Conservation (phyloP, 2,888 invertebrate genomes). For the Phengaris alcon region DNA sequence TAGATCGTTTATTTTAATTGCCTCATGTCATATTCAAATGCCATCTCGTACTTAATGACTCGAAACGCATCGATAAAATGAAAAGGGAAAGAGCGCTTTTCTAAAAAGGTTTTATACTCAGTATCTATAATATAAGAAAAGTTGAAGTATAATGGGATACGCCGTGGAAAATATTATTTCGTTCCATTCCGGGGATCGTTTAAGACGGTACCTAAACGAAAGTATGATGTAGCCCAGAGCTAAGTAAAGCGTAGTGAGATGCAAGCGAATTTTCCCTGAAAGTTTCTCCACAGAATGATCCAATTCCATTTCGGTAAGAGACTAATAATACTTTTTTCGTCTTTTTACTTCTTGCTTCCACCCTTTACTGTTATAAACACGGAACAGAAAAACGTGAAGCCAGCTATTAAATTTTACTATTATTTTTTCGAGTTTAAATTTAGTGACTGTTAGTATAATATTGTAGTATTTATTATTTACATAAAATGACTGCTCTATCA, state of each 20-base stretch:
- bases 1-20: conserved; percentile 2
- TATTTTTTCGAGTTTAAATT: neutral
- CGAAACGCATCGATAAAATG: conserved; percentile 18
- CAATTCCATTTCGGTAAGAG: conserved; percentile 79
- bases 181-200: conserved; percentile 58
- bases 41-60: conserved; percentile 14
- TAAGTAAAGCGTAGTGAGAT: conserved; percentile 74
- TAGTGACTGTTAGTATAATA: neutral
- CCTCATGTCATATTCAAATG: conserved; percentile 12
- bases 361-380: conserved; percentile 76
- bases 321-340: conserved; percentile 79
- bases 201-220: conserved; percentile 69
- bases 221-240: conserved; percentile 70
- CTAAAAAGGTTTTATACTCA: conserved; percentile 33
- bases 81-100: conserved; percentile 18
- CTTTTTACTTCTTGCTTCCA: conserved; percentile 78
- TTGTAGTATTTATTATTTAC: neutral
- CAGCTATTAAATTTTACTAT: conserved; percentile 34
- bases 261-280: conserved; percentile 69
- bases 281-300: conserved; percentile 76
- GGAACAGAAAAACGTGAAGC: conserved; percentile 56
- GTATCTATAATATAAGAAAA: conserved; percentile 40
- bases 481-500: neutral
- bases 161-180: conserved; percentile 53
- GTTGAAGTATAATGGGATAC: conserved; percentile 48